Conservation (phyloP, 2,113 vertebrate genomes). For the Alethe diademata region DNA sequence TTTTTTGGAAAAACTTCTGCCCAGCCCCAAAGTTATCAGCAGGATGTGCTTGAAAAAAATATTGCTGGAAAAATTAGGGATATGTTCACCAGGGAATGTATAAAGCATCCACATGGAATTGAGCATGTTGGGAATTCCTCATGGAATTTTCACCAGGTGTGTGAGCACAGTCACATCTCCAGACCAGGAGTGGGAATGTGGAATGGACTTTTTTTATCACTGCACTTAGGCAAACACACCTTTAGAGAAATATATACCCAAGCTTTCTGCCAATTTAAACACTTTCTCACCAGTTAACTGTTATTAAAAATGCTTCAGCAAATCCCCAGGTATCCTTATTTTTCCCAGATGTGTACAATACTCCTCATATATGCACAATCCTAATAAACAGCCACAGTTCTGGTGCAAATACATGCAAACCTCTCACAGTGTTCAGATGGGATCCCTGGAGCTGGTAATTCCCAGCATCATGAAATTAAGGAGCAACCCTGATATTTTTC, state of each 20-base stretch:
- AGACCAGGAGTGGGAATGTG: background rate
- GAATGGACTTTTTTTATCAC: background rate
- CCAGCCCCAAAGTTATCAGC: background rate
- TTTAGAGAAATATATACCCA: background rate
- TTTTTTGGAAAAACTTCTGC: background rate
- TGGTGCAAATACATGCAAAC: background rate
- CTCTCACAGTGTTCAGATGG: rapidly evolving
- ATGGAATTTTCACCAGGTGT: background rate
- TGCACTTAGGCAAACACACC: background rate
- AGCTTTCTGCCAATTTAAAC: slow-evolving; percentile 22
- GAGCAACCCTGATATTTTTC: background rate
- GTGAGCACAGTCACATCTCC: background rate
- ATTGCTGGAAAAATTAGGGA: background rate
- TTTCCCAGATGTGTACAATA: background rate
- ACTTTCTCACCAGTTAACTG: background rate
- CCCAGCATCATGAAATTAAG: background rate
- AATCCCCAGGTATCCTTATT: background rate
- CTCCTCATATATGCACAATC: background rate
- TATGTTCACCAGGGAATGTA: background rate
- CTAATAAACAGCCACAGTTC: background rate
- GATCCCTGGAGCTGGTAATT: background rate
- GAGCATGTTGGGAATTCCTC: background rate
- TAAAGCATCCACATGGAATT: background rate
- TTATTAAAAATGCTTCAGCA: background rate
- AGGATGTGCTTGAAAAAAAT: background rate